phyloP scores from a whole-genome alignment of 2,888 invertebrate species.

The Empis livida region DNA sequence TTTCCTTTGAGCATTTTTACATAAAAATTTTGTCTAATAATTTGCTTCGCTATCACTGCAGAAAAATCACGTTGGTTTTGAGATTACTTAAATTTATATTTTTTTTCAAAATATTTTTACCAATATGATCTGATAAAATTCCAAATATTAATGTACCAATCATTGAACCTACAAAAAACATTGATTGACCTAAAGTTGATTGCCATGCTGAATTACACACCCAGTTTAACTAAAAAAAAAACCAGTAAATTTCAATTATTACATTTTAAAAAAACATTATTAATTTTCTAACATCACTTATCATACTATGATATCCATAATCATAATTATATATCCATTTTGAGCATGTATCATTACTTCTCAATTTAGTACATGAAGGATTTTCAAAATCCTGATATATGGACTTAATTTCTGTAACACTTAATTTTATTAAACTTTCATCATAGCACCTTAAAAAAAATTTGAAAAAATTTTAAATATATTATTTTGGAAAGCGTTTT shows the following conservation, averaged over 20 bases:
- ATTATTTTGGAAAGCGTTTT: too few species aligned
- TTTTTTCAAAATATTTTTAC: too few species aligned
- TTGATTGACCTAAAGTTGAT: slow-evolving; percentile 44
- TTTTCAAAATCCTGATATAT: slow-evolving; percentile 7
- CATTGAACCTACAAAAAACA: slow-evolving; percentile 48
- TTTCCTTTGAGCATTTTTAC: too few species aligned
- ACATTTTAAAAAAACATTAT: background rate
- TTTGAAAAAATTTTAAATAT: too few species aligned
- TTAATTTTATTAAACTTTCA: slow-evolving; percentile 8
- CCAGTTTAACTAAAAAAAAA: slow-evolving; percentile 35
- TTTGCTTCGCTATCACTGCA: too few species aligned
- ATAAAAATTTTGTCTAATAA: too few species aligned
- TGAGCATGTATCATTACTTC: slow-evolving; percentile 21
- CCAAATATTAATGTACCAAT: slow-evolving; percentile 44
- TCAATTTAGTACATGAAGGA: slow-evolving; percentile 8
- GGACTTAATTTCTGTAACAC: slow-evolving; percentile 8
- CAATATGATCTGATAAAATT: slow-evolving; percentile 42
- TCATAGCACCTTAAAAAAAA: slow-evolving; percentile 13
- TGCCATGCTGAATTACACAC: slow-evolving; percentile 46
- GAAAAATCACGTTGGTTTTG: too few species aligned
- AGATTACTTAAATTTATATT: too few species aligned
- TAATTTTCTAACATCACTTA: slow-evolving; percentile 39
- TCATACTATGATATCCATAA: slow-evolving; percentile 43
- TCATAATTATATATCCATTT: slow-evolving; percentile 43
- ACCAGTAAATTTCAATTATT: slow-evolving; percentile 11